These are phyloP conservation scores for Astyanax mexicanus DNA, from an alignment of 2,797 vertebrate genomes.

Conservation along the genomic window DNA sequence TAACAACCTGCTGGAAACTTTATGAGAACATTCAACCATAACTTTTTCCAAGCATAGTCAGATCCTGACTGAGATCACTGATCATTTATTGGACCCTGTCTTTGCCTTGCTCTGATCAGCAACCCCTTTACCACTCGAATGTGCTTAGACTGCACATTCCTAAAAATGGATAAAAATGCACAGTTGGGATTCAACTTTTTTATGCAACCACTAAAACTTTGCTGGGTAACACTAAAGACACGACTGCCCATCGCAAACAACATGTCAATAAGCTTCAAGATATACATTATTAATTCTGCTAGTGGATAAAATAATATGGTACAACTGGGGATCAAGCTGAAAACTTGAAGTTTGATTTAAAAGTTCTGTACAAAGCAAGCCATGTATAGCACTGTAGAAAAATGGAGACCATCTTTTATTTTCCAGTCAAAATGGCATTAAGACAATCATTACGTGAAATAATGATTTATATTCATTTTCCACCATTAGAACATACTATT, in stretches of 20 bases:
- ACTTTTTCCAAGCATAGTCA: not conserved
- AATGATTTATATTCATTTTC: too few relatives aligned
- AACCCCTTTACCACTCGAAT: not conserved
- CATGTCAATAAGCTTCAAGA: not conserved
- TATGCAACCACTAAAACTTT: slow-evolving; percentile 12
- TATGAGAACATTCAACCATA: not conserved
- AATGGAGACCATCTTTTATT: too few relatives aligned
- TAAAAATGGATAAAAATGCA: not conserved
- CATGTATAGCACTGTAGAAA: too few relatives aligned
- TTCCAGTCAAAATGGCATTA: too few relatives aligned
- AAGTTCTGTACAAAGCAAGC: too few relatives aligned
- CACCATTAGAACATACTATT: too few relatives aligned
- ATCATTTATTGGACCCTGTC: not conserved
- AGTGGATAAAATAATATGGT: not conserved
- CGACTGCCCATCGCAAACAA: not conserved
- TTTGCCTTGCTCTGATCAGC: slow-evolving; percentile 1
- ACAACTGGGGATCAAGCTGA: not conserved
- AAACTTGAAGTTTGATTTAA: too few relatives aligned
- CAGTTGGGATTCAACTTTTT: not conserved
- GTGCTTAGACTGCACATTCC: slow-evolving; percentile 25
- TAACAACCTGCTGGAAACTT: too few relatives aligned
- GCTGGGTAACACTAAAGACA: not conserved
- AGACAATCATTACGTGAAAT: too few relatives aligned
- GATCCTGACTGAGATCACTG: not conserved
- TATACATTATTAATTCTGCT: not conserved